Evolutionary conservation across 1,140 invertebrate genomes (phyloP), one percentile per base, ranked within the genome.

Genomic region (Panagrolaimus sp.): DNA sequence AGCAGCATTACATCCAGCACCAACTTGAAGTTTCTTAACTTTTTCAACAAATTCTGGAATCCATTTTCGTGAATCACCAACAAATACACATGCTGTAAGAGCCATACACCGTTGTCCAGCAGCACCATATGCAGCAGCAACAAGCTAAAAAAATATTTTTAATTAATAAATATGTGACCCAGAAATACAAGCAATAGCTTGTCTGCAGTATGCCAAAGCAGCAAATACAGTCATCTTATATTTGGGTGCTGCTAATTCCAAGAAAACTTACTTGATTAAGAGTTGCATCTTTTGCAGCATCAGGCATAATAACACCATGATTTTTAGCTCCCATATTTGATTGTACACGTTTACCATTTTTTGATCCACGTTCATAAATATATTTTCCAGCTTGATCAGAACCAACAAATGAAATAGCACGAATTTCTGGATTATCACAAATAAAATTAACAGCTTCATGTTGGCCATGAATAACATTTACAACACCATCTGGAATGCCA

Each of bases 321-420:
- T 99, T 98, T 85, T 99, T 98, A 1, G 96, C 96, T 23, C 95
- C 95, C 92, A 98, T 94, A 83, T 98, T 98, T 61, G 91, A 92
- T 84, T 99, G 96, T 0, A 98, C 93, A 51, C 95, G 88, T 84
- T 99, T 99, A 13, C 96, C 93, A 82, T 89, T 89, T 75, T 88
- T 88, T 9, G 89, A 90, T 61, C 92, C 93, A 75, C 92, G 86
- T 75, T 91, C 89, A 84, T 98, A 98, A 79, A 99, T 98, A 80
- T 98, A 91, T 84, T 92, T 91, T 42, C 95, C 95, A 71, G 95
- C 96, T 76, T 88, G 87, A 83, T 98, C 94, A 5, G 93, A 95
- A 66, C 96, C 96, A 61, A 99, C 96, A 84, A 99, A 98, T 5
- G 95, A 98, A 51, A 99, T 93, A 0, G 96, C 95, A 84, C 89